These are phyloP conservation scores for Microctonus brassicae DNA, from an alignment of 2,888 invertebrate species.

Conservation along the genomic window DNA sequence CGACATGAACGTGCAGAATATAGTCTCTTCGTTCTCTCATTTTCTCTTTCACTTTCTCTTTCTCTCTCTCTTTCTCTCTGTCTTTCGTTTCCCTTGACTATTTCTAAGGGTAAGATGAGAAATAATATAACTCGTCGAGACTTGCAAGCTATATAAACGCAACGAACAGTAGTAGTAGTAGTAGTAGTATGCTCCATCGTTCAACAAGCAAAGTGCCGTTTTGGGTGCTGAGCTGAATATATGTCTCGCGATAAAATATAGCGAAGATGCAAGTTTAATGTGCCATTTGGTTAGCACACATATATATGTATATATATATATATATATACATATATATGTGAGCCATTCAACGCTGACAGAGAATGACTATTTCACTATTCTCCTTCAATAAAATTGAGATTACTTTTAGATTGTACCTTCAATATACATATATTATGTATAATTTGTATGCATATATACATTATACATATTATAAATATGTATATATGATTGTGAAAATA, in stretches of 20 bases:
- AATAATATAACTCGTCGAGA: conserved; percentile 16
- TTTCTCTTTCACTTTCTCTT: neutral
- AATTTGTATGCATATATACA: too few species aligned
- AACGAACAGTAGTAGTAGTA: neutral
- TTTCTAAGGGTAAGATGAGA: conserved; percentile 10
- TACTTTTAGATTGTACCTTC: neutral
- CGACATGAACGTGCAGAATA: conserved; percentile 24
- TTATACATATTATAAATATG: too few species aligned
- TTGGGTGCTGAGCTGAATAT: conserved; percentile 19
- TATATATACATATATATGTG: neutral
- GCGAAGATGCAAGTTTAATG: conserved; percentile 34
- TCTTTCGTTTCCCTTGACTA: conserved; percentile 2
- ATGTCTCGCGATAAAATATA: conserved; percentile 26
- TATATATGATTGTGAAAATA: neutral
- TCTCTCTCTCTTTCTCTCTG: conserved; percentile 12
- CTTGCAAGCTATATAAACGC: neutral
- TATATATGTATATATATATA: neutral
- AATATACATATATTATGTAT: too few species aligned
- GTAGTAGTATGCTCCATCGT: neutral
- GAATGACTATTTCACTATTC: conserved; percentile 14
- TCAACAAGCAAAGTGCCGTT: conserved; percentile 25
- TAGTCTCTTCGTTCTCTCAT: conserved; percentile 4
- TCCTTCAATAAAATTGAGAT: conserved; percentile 21
- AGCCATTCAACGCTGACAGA: conserved; percentile 6
- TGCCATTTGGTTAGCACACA: conserved; percentile 29